Evolutionary conservation across 2,113 vertebrate genomes (phyloP), one percentile per base, ranked within the genome.

Genomic region (Varanus salvator): DNA sequence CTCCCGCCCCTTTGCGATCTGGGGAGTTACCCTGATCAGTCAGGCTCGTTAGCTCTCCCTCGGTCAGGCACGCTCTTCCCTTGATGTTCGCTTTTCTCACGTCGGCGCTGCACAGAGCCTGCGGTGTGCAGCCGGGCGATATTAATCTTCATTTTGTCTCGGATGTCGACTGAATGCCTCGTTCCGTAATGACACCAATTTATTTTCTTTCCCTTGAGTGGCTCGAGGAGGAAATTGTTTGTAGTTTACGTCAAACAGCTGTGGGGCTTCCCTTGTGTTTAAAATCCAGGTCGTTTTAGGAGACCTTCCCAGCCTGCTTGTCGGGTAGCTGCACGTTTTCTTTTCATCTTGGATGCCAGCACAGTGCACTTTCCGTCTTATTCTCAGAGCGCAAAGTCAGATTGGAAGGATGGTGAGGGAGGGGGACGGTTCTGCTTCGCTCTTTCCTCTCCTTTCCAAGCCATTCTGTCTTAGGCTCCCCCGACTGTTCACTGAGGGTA

Each of bases 121-220:
- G 21, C 8, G 14, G 21, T 52, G 64, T 34, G 64, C 31, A 54
- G 11, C 64, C 27, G 50, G 21, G 48, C 68, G n/a, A 31, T 9
- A 88, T 88, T 81, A 57, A 81, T 81, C 66, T 80, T 69, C 87
- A 8, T 66, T 81, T 88, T 54, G 77, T 54, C 66, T 81, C 68
- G 12, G 8, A 21, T 54, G 50, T 38, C 31, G 23, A 29, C 31
- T 27, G 87, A 87, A 75, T 48, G 74, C 44, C 76, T 87, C 76
- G 66, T 52, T 75, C 85, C 52, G 19, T 81, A 57, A 87, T 34
- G 31, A 34, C 29, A 8, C 64, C 77, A 72, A 80, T 72, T 72
- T 38, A 68, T 88, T 88, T 88, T 34, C 87, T 81, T 71, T 88
- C 31, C 87, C 66, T 88, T 2, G 8, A 72, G 77, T 52, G 78